Conservation (phyloP, 2,888 invertebrate genomes). For the Acleris holmiana region DNA sequence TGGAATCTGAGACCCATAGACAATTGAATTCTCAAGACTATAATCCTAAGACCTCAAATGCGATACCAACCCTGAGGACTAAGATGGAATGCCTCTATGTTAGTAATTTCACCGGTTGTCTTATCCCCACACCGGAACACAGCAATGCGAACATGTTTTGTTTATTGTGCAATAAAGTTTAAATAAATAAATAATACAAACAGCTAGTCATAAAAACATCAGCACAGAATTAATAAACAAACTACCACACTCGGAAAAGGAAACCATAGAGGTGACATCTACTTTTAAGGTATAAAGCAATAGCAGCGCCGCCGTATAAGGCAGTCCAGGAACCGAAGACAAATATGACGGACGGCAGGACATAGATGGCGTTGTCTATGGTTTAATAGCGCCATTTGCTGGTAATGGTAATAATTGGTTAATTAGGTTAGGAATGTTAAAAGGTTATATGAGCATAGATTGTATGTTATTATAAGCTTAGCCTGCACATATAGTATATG, state of each 20-base stretch:
- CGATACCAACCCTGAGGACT: too few species aligned
- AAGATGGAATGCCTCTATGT: too few species aligned
- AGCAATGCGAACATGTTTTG: too few species aligned
- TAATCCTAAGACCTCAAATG: too few species aligned
- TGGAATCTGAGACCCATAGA: too few species aligned
- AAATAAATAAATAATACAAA: too few species aligned
- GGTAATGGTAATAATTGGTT: slow-evolving; percentile 10
- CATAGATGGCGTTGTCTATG: background rate
- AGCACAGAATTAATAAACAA: background rate
- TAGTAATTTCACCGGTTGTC: too few species aligned
- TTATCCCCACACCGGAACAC: too few species aligned
- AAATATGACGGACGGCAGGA: slow-evolving; percentile 4
- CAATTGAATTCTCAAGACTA: too few species aligned
- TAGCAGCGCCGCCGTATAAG: background rate
- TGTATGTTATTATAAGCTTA: too few species aligned
- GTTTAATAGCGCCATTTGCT: slow-evolving; percentile 2
- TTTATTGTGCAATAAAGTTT: too few species aligned
- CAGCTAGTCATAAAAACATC: background rate
- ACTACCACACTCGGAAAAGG: slow-evolving; percentile 12
- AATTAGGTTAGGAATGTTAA: background rate
- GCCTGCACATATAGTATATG: too few species aligned
- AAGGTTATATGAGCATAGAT: slow-evolving; percentile 3
- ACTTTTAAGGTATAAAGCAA: slow-evolving; percentile 13
- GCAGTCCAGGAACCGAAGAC: slow-evolving; percentile 11
- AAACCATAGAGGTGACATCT: background rate